These are phyloP conservation scores for Parascotia fuliginaria DNA, from an alignment of 2,888 invertebrate species.

Conservation along the genomic window DNA sequence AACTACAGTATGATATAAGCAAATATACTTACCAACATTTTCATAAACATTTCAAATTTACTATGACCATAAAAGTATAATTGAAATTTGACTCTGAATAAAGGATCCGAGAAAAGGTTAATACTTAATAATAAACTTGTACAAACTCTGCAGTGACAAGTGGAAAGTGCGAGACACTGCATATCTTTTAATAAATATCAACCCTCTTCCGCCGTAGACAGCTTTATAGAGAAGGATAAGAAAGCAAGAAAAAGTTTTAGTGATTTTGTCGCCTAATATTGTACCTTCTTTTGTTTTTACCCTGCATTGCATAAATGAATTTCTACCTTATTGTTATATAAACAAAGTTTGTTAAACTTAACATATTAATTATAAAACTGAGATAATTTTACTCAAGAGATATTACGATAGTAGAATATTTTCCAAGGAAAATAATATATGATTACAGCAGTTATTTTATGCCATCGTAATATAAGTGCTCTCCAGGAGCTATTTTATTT, in stretches of 20 bases:
- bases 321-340: neutral
- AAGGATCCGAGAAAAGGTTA: neutral
- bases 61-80: neutral
- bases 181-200: conserved; percentile 3
- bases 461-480: neutral
- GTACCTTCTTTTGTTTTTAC: neutral
- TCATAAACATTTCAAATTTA: too few species aligned
- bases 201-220: conserved; percentile 7
- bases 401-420: neutral
- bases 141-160: neutral
- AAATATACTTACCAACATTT: too few species aligned
- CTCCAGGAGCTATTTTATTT: neutral
- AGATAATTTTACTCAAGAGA: neutral
- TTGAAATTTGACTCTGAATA: neutral
- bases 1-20: too few species aligned
- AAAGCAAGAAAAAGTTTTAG: neutral
- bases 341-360: neutral
- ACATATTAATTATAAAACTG: neutral
- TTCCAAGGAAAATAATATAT: neutral
- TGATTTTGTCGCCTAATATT: neutral
- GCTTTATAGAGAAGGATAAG: neutral
- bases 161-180: neutral
- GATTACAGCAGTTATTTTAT: neutral
- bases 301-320: neutral
- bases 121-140: conserved; percentile 1